phyloP scores from a whole-genome alignment of 2,797 vertebrate species.

The Psittacula derbiana region DNA sequence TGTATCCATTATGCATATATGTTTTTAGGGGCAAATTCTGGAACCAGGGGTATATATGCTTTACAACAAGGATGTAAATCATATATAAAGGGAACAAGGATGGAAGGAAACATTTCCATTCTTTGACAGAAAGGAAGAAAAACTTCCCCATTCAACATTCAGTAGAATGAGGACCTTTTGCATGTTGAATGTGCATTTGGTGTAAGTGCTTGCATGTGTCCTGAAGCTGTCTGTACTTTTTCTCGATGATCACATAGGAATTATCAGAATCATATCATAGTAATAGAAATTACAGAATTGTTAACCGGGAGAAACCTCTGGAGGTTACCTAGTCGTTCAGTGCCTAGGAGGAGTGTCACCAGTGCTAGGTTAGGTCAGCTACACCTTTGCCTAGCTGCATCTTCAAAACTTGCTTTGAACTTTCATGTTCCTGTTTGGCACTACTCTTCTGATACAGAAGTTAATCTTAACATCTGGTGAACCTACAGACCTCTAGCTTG shows the following conservation, averaged over 20 bases:
- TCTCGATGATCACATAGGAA: background rate
- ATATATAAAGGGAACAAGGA: background rate
- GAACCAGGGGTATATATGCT: background rate
- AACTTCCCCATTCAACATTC: background rate
- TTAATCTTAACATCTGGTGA: background rate
- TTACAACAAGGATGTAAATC: background rate
- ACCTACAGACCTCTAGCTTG: background rate
- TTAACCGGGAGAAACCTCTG: background rate
- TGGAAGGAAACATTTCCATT: background rate
- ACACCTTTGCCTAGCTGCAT: background rate
- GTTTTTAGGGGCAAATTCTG: background rate
- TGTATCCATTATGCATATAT: background rate
- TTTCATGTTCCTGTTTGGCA: background rate
- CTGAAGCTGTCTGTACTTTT: background rate
- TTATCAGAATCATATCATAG: background rate
- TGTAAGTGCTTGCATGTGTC: background rate
- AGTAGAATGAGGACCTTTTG: background rate
- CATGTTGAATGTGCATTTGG: background rate
- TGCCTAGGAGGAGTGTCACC: background rate
- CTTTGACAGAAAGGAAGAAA: background rate
- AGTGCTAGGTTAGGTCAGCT: background rate
- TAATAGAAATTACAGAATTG: background rate
- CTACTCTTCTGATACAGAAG: background rate
- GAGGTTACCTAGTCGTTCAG: background rate
- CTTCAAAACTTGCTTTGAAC: background rate